Evolutionary conservation across 2,113 vertebrate genomes (phyloP).

Genomic region (Balaeniceps rex): DNA sequence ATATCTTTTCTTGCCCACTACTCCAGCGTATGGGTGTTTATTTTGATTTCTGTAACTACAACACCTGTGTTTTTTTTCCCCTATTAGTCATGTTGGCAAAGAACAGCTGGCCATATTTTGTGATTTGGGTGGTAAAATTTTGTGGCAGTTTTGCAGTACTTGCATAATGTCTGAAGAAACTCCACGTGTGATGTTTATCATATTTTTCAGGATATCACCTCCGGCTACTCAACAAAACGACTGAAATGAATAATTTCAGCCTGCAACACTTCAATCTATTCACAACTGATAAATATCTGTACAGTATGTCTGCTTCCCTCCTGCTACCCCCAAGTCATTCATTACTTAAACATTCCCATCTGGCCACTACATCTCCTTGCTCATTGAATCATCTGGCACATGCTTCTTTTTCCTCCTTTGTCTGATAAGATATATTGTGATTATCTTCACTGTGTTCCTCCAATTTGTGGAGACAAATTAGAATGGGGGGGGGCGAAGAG

Average conservation of each 20-base stretch:
- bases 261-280: background rate
- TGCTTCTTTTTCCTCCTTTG: background rate
- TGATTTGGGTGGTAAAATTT: background rate
- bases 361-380: background rate
- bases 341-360: background rate
- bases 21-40: background rate
- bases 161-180: background rate
- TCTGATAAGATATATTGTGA: background rate
- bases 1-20: background rate
- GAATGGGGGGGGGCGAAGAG: background rate
- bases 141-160: background rate
- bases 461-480: background rate
- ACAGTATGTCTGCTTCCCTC: background rate
- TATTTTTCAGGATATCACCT: background rate
- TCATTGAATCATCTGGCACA: background rate
- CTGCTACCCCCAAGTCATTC: background rate
- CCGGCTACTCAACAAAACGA: background rate
- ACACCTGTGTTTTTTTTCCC: background rate
- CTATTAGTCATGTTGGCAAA: background rate
- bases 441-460: background rate
- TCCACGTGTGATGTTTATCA: background rate
- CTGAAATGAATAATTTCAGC: background rate
- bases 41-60: background rate
- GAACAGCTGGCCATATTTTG: background rate
- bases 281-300: background rate